Conservation (phyloP, 2,113 vertebrate species). For the Onychostruthus taczanowskii region DNA sequence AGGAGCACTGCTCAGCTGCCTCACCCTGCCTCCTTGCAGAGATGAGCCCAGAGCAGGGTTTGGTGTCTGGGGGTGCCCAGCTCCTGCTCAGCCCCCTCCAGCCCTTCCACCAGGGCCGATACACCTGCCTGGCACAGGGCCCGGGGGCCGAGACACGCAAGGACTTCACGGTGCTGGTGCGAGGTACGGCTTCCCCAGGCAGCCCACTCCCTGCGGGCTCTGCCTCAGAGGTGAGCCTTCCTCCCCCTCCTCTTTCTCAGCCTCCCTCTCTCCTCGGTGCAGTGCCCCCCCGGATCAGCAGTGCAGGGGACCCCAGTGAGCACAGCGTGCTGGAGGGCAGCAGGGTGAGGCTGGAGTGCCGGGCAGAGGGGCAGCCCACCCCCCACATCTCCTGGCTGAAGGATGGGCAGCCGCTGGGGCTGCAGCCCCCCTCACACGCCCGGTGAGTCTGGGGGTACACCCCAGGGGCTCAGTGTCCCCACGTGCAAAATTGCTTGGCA, state of each 20-base stretch:
- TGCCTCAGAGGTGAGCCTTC: neutral
- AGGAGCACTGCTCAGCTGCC: neutral
- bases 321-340: conserved; percentile 74
- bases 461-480: neutral
- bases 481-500: accelerated
- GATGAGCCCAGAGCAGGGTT: conserved; percentile 62
- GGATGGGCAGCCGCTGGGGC: conserved; percentile 76
- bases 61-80: conserved; percentile 75
- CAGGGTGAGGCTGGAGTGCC: conserved; percentile 80
- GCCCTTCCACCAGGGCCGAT: conserved; percentile 81
- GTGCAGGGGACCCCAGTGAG: conserved; percentile 69
- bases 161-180: conserved; percentile 81
- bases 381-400: conserved; percentile 86
- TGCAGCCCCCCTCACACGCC: conserved; percentile 23
- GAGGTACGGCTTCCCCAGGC: conserved; percentile 62
- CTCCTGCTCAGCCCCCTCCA: conserved; percentile 86
- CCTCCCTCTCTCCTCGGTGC: neutral
- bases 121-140: conserved; percentile 82
- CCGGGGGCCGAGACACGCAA: conserved; percentile 61
- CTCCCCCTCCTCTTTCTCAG: neutral
- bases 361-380: conserved; percentile 74
- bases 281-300: conserved; percentile 83
- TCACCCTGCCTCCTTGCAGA: neutral
- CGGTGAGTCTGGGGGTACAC: conserved; percentile 45
- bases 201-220: accelerated